These are phyloP conservation scores for Cladorhizidae sp. DNA, from an alignment of 37 sponge, comb jelly and placozoan species.

Conservation along the genomic window DNA sequence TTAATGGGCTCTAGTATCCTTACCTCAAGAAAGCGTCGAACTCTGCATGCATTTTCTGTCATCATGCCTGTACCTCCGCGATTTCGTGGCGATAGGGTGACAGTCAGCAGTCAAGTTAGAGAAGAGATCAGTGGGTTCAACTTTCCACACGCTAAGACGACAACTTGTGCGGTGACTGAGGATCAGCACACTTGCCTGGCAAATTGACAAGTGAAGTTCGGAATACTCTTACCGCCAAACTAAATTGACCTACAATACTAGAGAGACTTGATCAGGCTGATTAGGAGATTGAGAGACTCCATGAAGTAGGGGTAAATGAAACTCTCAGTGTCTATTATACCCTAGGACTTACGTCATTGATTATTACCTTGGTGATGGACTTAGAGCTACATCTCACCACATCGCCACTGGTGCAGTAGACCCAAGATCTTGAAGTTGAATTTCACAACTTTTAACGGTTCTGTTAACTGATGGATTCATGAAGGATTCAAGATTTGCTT, in stretches of 20 bases:
- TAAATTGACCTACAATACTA: background rate
- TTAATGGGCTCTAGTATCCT: slow-evolving; percentile 7
- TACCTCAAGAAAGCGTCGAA: background rate
- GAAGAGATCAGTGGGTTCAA: slow-evolving; percentile 17
- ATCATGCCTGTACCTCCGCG: slow-evolving; percentile 4
- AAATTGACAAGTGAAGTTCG: background rate
- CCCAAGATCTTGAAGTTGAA: too few relatives aligned
- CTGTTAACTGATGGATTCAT: too few relatives aligned
- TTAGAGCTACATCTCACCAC: too few relatives aligned
- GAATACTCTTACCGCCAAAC: background rate
- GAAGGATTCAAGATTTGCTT: too few relatives aligned
- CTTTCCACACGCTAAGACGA: slow-evolving; percentile 1
- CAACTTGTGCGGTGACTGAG: background rate
- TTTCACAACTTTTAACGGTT: too few relatives aligned
- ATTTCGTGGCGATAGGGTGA: slow-evolving; percentile 21
- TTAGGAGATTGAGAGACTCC: background rate
- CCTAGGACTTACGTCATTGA: background rate
- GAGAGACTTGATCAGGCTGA: background rate
- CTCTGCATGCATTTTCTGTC: slow-evolving; percentile 11
- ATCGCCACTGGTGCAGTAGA: too few relatives aligned
- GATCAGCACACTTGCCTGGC: background rate
- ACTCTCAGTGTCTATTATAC: slow-evolving; percentile 3
- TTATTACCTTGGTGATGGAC: background rate
- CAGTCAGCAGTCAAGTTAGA: slow-evolving; percentile 3
- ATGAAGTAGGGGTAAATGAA: background rate